Evolutionary conservation across 2,888 invertebrate species (phyloP).

Genomic region (Drosophila infuscata): DNA sequence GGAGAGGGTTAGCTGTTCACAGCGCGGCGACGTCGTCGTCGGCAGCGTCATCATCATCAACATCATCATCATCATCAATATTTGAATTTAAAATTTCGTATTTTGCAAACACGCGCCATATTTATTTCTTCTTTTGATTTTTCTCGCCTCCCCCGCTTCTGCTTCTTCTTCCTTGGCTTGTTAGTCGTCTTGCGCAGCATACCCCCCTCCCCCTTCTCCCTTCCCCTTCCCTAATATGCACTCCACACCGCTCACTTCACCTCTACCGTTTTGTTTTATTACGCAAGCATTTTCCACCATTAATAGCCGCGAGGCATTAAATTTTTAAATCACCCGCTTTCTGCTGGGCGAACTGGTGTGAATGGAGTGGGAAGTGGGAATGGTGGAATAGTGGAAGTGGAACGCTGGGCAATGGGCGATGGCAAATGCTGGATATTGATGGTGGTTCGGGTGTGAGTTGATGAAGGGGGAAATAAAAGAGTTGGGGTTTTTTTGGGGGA

Average conservation of each 20-base stretch:
- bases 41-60: conserved; percentile 18
- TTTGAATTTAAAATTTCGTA: conserved; percentile 79
- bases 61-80: conserved; percentile 70
- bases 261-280: conserved; percentile 75
- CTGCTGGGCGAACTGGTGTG: conserved; percentile 6
- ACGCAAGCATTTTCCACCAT: conserved; percentile 80
- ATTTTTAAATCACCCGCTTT: conserved; percentile 76
- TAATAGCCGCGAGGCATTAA: conserved; percentile 81
- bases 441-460: conserved; percentile 10
- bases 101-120: conserved; percentile 78
- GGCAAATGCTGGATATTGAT: conserved; percentile 29
- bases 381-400: conserved; percentile 23
- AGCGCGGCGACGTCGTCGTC: conserved; percentile 9
- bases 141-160: conserved; percentile 56
- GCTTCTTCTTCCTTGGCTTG: conserved; percentile 16
- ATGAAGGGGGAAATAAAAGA: conserved; percentile 1
- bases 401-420: conserved; percentile 11
- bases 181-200: conserved; percentile 47
- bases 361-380: conserved; percentile 8
- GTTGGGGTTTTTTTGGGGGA: neutral
- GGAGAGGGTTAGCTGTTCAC: neutral
- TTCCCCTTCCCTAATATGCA: neutral
- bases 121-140: conserved; percentile 78
- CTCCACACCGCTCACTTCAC: neutral
- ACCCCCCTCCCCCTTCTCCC: conserved; percentile 1